A percentile compares a stretch with the other conserved stretches of the same genome.
Conservation (phyloP, 1,140 invertebrate genomes). For the Cydia strobilella region DNA sequence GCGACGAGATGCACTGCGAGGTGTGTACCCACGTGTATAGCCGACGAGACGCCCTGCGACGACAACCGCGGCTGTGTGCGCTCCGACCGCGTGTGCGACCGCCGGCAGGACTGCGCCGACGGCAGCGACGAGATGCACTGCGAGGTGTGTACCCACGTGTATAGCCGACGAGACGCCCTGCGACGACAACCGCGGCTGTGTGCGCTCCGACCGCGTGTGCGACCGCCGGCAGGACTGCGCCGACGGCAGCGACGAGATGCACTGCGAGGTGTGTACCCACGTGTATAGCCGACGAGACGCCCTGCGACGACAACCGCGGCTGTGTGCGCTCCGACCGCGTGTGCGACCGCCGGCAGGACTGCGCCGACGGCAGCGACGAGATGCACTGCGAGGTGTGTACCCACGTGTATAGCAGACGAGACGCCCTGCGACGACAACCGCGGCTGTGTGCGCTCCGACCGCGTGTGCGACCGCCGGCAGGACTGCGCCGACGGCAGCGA, state of each 20-base stretch:
- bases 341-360: slow-evolving; percentile 86
- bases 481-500: slow-evolving; percentile 88
- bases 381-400: slow-evolving; percentile 74
- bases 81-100: slow-evolving; percentile 82
- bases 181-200: slow-evolving; percentile 54
- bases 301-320: slow-evolving; percentile 52
- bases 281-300: slow-evolving; percentile 56
- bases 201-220: slow-evolving; percentile 76
- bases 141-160: slow-evolving; percentile 18
- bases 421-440: slow-evolving; percentile 56
- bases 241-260: slow-evolving; percentile 86
- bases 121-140: slow-evolving; percentile 87
- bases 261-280: slow-evolving; percentile 71
- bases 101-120: slow-evolving; percentile 85
- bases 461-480: slow-evolving; percentile 83
- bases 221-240: slow-evolving; percentile 85
- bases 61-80: slow-evolving; percentile 56
- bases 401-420: slow-evolving; percentile 48
- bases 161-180: slow-evolving; percentile 63
- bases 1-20: slow-evolving; percentile 86
- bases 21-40: neutral
- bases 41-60: slow-evolving; percentile 63
- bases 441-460: slow-evolving; percentile 49
- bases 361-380: slow-evolving; percentile 88
- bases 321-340: slow-evolving; percentile 55